Percentiles rank a stretch among this genome's conserved stretches.
Conservation (phyloP, 64 coral and sea anemone species). For the Acropora yongei region DNA sequence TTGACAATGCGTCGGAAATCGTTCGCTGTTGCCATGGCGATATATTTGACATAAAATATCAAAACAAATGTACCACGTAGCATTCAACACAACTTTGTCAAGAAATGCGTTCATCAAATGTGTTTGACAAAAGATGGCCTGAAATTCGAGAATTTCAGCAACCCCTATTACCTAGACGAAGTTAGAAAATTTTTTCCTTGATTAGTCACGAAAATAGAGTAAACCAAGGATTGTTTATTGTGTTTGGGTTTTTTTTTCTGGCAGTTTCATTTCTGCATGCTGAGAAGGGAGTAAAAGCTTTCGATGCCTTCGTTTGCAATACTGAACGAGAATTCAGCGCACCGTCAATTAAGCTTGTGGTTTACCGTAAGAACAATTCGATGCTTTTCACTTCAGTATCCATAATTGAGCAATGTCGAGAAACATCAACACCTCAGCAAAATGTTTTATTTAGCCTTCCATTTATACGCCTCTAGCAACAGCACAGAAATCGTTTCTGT, state of each 20-base stretch:
- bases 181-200: too few species aligned
- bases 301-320: slow-evolving; percentile 4
- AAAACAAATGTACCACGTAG: not conserved
- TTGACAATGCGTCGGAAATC: not conserved
- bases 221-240: not conserved
- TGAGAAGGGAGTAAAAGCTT: not conserved
- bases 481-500: not conserved
- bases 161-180: not conserved
- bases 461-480: not conserved
- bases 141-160: not conserved
- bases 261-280: slow-evolving; percentile 1
- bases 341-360: slow-evolving; percentile 34
- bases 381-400: not conserved
- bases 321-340: not conserved
- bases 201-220: not conserved
- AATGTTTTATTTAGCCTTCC: not conserved
- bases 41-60: not conserved
- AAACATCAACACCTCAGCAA: not conserved
- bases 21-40: slow-evolving; percentile 19
- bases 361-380: slow-evolving; percentile 26
- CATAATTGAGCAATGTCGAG: slow-evolving; percentile 37
- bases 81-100: not conserved
- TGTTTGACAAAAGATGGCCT: not conserved
- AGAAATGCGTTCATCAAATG: not conserved
- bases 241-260: not conserved